These are phyloP conservation scores for Oryctolagus cuniculus DNA, from an alignment of 2,113 vertebrate species.

Conservation along the genomic window mOryCun1.1 NC_091434.1:48033001-48033500, in stretches of 20 bases:
- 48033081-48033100: slow-evolving; percentile 88
- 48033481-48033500: neutral
- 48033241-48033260: slow-evolving; percentile 99
- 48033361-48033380: neutral
- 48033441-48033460: neutral
- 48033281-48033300: neutral
- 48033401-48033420: neutral
- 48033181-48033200: slow-evolving; percentile 90
- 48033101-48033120: slow-evolving; percentile 87
- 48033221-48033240: slow-evolving; percentile 98
- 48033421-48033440: neutral
- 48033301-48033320: neutral
- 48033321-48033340: neutral
- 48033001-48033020: slow-evolving; percentile 82
- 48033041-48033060: slow-evolving; percentile 64
- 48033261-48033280: slow-evolving; percentile 89
- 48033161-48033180: slow-evolving; percentile 86
- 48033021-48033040: slow-evolving; percentile 62
- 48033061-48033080: slow-evolving; percentile 82
- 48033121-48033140: slow-evolving; percentile 88
- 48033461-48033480: no score
- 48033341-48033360: neutral
- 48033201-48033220: slow-evolving; percentile 98
- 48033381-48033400: neutral
- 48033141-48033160: slow-evolving; percentile 88